Evolutionary conservation across 2,888 invertebrate species (phyloP), one percentile per base, ranked within the genome.

Genomic region (Gymnocheta viridis): DNA sequence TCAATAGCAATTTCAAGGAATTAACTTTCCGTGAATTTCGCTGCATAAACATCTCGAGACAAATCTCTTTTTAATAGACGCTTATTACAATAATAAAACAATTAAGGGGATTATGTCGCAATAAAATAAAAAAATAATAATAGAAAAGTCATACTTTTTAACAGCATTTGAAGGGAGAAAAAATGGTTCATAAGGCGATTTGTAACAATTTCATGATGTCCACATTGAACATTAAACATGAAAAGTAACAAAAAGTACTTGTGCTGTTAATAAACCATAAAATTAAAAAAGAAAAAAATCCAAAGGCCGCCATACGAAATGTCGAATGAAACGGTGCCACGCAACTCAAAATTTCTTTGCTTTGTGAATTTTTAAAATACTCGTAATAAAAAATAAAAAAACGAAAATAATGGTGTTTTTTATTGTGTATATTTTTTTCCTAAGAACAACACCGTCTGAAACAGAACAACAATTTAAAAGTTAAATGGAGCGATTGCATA

Each of bases 171-270:
- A 22, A 4, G 29, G 1, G 27, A n/a, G 3, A 44, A 76, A 66
- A 78, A 88, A 88, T 88, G 87, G 77, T 56, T 87, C 87, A 88
- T 89, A 89, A 89, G 89, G 88, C 88, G 90, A 89, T 89, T 79
- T 89, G 89, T 89, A 88, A 88, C 87, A 88, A 89, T 88, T 79
- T 83, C 60, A 67, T 72, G 66, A 54, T 82, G 82, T 78, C 66
- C 66, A 87, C 87, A 89, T 86, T 66, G 54, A 67, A 67, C 87
- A 89, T 89, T 89, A 88, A 88, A 88, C 87, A 86, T 72, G 51
- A 66, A 56, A 60, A 77, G n/a, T 17, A 22, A 62, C 51, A 62
- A 49, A 32, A 66, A 74, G 54, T 24, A 64, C 73, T 77, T 60
- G 10, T 76, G 78, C 82, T 82, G 73, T 85, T 86, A 85, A 87